Conservation (phyloP, 2,797 vertebrate genomes). For the Heliangelus exortis region DNA sequence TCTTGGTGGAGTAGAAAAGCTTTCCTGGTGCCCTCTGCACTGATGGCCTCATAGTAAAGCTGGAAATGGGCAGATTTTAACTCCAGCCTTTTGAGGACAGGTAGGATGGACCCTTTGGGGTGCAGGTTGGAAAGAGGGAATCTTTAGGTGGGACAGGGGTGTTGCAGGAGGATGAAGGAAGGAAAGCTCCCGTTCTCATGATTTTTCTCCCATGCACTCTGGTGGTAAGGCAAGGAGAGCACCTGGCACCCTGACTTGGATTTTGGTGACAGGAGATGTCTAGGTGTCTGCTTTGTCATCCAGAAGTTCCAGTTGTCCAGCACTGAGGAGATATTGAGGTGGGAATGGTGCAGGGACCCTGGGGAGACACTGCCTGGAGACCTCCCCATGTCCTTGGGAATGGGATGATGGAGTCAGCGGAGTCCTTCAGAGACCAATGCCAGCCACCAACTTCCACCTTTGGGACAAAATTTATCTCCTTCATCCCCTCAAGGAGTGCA, state of each 20-base stretch:
- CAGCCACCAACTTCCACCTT: background rate
- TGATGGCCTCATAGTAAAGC: background rate
- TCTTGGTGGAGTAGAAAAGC: background rate
- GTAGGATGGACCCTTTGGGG: background rate
- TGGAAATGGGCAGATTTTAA: background rate
- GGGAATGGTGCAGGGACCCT: background rate
- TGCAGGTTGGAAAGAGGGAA: background rate
- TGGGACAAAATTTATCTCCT: background rate
- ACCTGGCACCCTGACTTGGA: background rate
- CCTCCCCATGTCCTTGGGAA: background rate
- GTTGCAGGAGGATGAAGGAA: background rate
- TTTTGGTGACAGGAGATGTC: background rate
- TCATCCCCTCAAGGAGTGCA: background rate
- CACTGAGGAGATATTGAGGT: background rate
- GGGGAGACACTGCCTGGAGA: background rate
- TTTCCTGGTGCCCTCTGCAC: background rate
- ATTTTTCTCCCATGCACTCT: background rate
- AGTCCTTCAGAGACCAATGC: background rate
- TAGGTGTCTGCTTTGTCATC: background rate
- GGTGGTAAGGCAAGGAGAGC: background rate
- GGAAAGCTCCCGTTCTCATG: accelerated
- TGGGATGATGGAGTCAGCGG: background rate
- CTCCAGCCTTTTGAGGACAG: background rate
- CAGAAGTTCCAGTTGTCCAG: too few relatives aligned
- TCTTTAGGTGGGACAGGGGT: background rate